These are phyloP conservation scores for Hypanus sabinus DNA, from an alignment of 2,113 vertebrate genomes.

Conservation along the genomic window DNA sequence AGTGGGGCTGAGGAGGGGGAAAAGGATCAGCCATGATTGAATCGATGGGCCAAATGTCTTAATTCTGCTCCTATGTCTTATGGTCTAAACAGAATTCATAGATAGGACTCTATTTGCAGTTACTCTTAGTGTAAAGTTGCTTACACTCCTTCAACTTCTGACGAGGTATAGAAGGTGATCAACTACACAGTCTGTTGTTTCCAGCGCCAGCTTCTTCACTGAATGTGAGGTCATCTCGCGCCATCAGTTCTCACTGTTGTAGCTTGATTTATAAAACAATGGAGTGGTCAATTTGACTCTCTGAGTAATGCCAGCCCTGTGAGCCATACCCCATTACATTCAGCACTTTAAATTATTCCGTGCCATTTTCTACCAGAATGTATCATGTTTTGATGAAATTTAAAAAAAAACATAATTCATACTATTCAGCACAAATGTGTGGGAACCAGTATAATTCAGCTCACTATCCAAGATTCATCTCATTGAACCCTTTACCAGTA, in stretches of 20 bases:
- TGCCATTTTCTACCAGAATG: background rate
- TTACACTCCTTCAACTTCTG: background rate
- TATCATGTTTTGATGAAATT: conserved; percentile 7
- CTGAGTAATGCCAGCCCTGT: background rate
- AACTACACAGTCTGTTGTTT: background rate
- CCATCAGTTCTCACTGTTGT: conserved; percentile 9
- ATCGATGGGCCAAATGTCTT: too few species aligned
- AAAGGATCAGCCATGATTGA: too few species aligned
- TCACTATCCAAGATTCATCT: background rate
- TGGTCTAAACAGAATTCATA: too few species aligned
- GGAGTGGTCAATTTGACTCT: conserved; percentile 1
- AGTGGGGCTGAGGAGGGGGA: too few species aligned
- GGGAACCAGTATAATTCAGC: background rate
- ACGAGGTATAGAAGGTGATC: background rate
- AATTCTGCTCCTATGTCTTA: too few species aligned
- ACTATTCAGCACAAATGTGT: background rate
- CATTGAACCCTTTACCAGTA: background rate
- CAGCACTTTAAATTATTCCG: background rate
- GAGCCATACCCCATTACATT: background rate
- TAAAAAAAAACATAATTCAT: background rate
- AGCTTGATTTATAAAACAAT: conserved; percentile 31
- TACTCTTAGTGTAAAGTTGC: background rate
- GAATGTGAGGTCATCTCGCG: background rate
- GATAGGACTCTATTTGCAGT: too few species aligned
- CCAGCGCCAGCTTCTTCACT: background rate